Evolutionary conservation across 2,113 vertebrate genomes (phyloP), one percentile per base, ranked within the genome.

Genomic region (Phyllopteryx taeniolatus): DNA sequence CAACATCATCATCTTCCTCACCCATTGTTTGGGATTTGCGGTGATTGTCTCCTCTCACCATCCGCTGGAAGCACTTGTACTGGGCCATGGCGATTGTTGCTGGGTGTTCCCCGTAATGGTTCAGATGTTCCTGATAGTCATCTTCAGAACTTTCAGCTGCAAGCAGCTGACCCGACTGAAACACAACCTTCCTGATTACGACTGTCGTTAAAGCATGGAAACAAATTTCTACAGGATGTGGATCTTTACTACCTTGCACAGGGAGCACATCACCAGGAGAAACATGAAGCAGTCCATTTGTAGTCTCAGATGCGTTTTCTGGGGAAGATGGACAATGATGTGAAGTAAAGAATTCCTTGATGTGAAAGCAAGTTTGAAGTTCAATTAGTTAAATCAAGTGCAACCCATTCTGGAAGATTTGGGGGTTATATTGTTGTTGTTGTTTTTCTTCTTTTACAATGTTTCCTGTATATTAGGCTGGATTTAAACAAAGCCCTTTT

Each of bases 21-120:
- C 93, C 92, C 53, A 5, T 68, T 19, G 47, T 46, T 47, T 70
- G 85, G 20, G 60, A 72, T 22, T 72, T 78, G 27, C 42, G 73
- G 4, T 82, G 31, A 0, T 91, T 87, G 31, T 94, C 90, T 69
- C 94, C 90, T 68, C 94, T 94, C 77, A 94, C 86, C 31, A 99
- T 98, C 82, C 93, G 94, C 84, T 99, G 97, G 85, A 96, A 99
- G 65, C 98, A 99, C 68, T 96, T 93, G 81, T 93, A 99, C 69
- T 99, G 98, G 9, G 96, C 96, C 0, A 88, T 94, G 88, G 94
- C 88, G 15, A 99, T 97, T 19, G 91, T 90, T 1, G 89, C 77
- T 3, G 82, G 81, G 17, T 94, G 69, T 0, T 89, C 87, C 2
- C 1, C 74, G 6, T 14, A 60, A 13, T 64, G 75, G 22, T 81